Conservation (phyloP, 2,888 invertebrate species). For the Morpho achilles region DNA sequence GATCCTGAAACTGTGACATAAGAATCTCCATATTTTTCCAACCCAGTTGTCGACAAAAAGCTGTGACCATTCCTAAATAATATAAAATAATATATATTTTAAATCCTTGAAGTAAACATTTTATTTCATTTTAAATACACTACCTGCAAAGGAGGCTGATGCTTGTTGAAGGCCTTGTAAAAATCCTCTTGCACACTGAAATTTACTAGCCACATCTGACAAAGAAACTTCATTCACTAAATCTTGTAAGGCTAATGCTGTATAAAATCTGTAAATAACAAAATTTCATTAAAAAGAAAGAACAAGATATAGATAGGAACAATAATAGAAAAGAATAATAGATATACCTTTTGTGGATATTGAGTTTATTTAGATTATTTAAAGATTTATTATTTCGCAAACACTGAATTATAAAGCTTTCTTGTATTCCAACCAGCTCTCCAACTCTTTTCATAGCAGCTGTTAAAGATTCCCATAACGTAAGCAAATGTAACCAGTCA, state of each 20-base stretch:
- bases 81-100: neutral
- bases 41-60: slow-evolving; percentile 95
- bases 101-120: neutral
- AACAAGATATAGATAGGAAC: no score
- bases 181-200: slow-evolving; percentile 91
- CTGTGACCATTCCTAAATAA: slow-evolving; percentile 92
- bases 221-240: slow-evolving; percentile 94
- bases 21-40: slow-evolving; percentile 95
- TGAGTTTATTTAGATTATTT: slow-evolving; percentile 74
- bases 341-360: slow-evolving; percentile 82
- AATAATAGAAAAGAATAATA: neutral
- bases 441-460: slow-evolving; percentile 91
- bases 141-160: slow-evolving; percentile 96
- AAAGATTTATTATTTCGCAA: slow-evolving; percentile 83
- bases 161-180: slow-evolving; percentile 96
- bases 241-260: slow-evolving; percentile 94
- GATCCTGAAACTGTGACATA: slow-evolving; percentile 94
- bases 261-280: slow-evolving; percentile 84
- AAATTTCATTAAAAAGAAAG: neutral
- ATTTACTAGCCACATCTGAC: slow-evolving; percentile 88
- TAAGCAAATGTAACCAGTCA: slow-evolving; percentile 89
- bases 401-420: slow-evolving; percentile 89
- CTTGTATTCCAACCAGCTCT: slow-evolving; percentile 92
- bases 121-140: slow-evolving; percentile 2
- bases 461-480: slow-evolving; percentile 89